These are phyloP conservation scores for Serinus canaria DNA, from an alignment of 2,113 vertebrate species.

Conservation along the genomic window DNA sequence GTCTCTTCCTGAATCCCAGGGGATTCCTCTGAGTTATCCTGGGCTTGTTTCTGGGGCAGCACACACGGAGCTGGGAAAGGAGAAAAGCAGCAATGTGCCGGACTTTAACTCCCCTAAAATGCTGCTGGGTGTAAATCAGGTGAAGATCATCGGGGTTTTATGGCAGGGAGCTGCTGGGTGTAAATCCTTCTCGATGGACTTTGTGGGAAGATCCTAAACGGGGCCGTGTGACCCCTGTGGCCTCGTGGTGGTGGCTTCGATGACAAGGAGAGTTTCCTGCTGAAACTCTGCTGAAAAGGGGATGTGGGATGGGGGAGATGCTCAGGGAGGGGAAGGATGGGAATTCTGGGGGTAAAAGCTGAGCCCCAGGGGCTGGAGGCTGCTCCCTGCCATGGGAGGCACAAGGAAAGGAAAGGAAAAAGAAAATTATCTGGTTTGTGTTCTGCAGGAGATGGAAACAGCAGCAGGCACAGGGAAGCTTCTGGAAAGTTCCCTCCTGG, in stretches of 20 bases:
- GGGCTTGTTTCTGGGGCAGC: not conserved
- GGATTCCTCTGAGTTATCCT: not conserved
- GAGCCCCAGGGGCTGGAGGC: not conserved
- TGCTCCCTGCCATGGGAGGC: accelerated
- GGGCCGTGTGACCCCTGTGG: accelerated
- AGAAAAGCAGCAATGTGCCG: accelerated
- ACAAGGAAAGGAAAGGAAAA: not conserved
- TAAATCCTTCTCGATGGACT: not conserved
- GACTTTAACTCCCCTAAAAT: not conserved
- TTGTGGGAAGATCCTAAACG: not conserved
- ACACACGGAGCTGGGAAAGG: accelerated
- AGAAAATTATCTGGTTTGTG: not conserved
- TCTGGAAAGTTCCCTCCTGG: not conserved
- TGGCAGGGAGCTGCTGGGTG: not conserved
- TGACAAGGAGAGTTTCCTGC: not conserved
- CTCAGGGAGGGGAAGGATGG: not conserved
- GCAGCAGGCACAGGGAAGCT: not conserved
- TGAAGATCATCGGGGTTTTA: not conserved
- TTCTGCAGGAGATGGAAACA: not conserved
- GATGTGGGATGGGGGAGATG: accelerated
- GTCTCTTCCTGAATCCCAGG: not conserved
- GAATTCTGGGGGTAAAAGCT: accelerated
- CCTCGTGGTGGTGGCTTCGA: accelerated
- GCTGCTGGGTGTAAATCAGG: not conserved
- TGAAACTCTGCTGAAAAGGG: accelerated